Conservation (phyloP, 2,888 invertebrate genomes). For the Escarpia spicata region DNA sequence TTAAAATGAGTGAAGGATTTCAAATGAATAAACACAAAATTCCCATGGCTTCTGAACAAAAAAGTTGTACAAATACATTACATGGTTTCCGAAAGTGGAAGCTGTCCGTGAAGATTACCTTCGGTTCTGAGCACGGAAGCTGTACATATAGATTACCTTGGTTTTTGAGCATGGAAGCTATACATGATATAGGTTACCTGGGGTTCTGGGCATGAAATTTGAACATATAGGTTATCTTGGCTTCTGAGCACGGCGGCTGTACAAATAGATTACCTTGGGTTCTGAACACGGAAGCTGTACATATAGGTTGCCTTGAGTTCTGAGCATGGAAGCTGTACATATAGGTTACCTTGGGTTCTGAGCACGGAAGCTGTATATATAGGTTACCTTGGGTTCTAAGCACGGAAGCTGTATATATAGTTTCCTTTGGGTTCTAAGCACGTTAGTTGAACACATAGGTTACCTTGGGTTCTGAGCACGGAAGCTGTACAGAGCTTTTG, state of each 20-base stretch:
- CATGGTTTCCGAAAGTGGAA: not conserved
- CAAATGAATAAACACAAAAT: not conserved
- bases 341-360: not conserved
- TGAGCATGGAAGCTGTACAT: no score
- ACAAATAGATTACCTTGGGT: conserved; percentile 73
- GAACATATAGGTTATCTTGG: conserved; percentile 68
- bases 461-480: conserved; percentile 79
- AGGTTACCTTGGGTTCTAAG: not conserved
- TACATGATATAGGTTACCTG: not conserved
- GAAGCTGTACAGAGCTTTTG: conserved; percentile 90
- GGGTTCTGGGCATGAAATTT: no score
- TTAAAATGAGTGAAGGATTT: not conserved
- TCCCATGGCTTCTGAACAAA: no score
- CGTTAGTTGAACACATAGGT: conserved; percentile 25
- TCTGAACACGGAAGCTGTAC: conserved; percentile 87
- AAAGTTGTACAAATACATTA: no score
- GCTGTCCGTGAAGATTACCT: not conserved
- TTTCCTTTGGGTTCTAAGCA: conserved; percentile 23
- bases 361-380: not conserved
- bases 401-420: not conserved
- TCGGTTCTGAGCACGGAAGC: not conserved
- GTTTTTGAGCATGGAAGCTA: not conserved
- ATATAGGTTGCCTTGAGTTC: conserved; percentile 60
- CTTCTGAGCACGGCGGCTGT: conserved; percentile 85
- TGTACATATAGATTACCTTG: conserved; percentile 65